Conservation (phyloP, 2,113 vertebrate genomes). For the Ivindomyrus marchei region DNA sequence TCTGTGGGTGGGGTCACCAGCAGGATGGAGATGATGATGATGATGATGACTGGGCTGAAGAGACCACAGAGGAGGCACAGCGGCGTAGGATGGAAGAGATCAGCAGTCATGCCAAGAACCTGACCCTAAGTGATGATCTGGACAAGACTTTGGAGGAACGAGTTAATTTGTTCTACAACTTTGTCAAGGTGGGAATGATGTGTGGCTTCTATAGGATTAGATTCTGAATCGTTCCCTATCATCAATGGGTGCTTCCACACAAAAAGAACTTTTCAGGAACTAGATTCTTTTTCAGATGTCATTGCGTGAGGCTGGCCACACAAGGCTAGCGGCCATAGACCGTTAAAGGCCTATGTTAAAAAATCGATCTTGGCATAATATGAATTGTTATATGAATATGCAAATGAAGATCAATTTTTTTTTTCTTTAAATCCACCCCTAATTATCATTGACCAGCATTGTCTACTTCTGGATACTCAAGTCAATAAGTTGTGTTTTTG, state of each 20-base stretch:
- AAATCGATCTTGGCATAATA: not conserved
- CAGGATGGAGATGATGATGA: slow-evolving; percentile 87
- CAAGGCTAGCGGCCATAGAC: not conserved
- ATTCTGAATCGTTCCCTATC: not conserved
- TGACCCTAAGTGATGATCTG: slow-evolving; percentile 88
- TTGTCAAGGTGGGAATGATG: slow-evolving; percentile 78
- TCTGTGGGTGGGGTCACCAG: slow-evolving; percentile 39
- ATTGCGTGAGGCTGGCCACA: not conserved
- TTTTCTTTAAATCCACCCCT: not conserved
- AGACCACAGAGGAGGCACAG: slow-evolving; percentile 93
- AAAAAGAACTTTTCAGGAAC: not conserved
- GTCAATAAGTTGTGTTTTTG: not conserved
- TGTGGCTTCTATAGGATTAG: not conserved
- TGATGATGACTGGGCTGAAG: slow-evolving; percentile 87
- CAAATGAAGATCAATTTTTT: not conserved
- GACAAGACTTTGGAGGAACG: slow-evolving; percentile 86
- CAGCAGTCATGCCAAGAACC: slow-evolving; percentile 88
- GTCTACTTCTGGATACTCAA: not conserved
- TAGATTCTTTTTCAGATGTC: not conserved
- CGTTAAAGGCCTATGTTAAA: not conserved
- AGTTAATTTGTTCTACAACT: slow-evolving; percentile 91
- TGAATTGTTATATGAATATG: not conserved
- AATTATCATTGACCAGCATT: not conserved
- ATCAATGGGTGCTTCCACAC: not conserved
- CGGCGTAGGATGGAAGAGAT: slow-evolving; percentile 94